Percentiles rank a stretch among this genome's conserved stretches.
Evolutionary conservation across 1,140 invertebrate species (phyloP).

Genomic region (Aphelenchoides fujianensis): DNA sequence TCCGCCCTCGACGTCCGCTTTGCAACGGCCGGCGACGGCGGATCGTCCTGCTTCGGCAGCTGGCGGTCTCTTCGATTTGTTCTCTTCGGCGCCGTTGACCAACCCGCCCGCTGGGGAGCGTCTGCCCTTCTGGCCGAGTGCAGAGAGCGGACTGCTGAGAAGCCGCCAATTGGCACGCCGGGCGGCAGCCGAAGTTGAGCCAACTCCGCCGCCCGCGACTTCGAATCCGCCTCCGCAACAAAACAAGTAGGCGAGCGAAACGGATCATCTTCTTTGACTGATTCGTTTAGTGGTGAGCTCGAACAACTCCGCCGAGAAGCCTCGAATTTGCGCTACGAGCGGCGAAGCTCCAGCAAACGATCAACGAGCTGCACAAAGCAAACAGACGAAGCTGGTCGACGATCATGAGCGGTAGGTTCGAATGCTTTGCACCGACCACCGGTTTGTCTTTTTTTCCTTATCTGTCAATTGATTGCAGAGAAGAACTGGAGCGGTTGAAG

Average conservation of each 20-base stretch:
- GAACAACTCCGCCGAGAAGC: constrained; percentile 32
- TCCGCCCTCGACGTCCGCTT: background rate
- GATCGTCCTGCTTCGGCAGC: constrained; percentile 18
- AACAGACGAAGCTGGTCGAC: background rate
- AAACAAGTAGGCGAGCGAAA: too few species aligned
- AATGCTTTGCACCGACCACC: constrained; percentile 11
- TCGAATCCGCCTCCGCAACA: background rate
- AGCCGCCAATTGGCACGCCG: too few species aligned
- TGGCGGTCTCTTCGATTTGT: background rate
- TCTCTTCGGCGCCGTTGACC: background rate
- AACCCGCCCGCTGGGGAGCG: too few species aligned
- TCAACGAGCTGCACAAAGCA: constrained; percentile 26
- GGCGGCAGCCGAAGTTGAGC: too few species aligned
- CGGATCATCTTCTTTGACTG: too few species aligned
- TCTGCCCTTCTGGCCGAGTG: too few species aligned
- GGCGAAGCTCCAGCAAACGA: constrained; percentile 36
- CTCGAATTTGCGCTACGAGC: constrained; percentile 34
- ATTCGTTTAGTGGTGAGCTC: constrained; percentile 25
- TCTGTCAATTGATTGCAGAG: too few species aligned
- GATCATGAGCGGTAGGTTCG: constrained; percentile 26
- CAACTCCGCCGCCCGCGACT: background rate
- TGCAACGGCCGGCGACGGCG: background rate
- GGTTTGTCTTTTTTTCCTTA: too few species aligned
- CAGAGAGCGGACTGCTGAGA: too few species aligned
- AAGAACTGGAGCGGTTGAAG: background rate